phyloP scores from a whole-genome alignment of 23 tunicate species.

The Halocynthia aurantium region DNA sequence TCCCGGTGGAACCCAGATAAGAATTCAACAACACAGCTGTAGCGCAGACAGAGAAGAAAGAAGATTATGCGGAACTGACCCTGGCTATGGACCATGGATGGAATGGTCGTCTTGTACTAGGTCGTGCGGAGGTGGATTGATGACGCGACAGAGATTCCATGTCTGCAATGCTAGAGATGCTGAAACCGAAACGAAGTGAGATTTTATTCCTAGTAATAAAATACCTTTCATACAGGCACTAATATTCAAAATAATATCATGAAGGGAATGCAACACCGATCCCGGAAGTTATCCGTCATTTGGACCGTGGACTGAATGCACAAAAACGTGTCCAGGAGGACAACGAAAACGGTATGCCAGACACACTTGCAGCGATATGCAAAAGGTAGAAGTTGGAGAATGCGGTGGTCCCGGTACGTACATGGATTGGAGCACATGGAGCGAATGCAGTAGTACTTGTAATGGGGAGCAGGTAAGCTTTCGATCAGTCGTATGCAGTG shows the following conservation, averaged over 20 bases:
- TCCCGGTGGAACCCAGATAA: conserved; percentile 29
- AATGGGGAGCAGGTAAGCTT: conserved; percentile 21
- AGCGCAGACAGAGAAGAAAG: conserved; percentile 12
- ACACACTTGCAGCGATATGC: conserved; percentile 61
- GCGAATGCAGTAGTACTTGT: conserved; percentile 72
- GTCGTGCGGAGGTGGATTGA: conserved; percentile 86
- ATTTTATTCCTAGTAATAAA: too few relatives aligned
- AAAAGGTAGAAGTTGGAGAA: conserved; percentile 41
- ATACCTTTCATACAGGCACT: too few relatives aligned
- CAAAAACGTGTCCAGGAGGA: conserved; percentile 93
- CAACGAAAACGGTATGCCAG: conserved; percentile 32
- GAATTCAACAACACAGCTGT: conserved; percentile 34
- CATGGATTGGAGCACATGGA: conserved; percentile 52
- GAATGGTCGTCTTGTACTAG: conserved; percentile 59
- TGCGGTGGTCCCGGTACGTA: conserved; percentile 85
- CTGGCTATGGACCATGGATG: conserved; percentile 58
- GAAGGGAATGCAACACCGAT: conserved; percentile 54
- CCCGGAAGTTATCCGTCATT: conserved; percentile 57
- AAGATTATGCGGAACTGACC: conserved; percentile 56
- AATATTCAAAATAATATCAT: too few relatives aligned
- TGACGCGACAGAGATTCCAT: conserved; percentile 42
- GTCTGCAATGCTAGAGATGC: conserved; percentile 32
- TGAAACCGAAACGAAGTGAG: conserved; percentile 23
- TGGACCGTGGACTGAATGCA: conserved; percentile 70
- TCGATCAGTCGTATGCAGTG: too few relatives aligned